Evolutionary conservation across 1,140 invertebrate genomes (phyloP), one percentile per base, ranked within the genome.

Genomic region (Lerema accius): DNA sequence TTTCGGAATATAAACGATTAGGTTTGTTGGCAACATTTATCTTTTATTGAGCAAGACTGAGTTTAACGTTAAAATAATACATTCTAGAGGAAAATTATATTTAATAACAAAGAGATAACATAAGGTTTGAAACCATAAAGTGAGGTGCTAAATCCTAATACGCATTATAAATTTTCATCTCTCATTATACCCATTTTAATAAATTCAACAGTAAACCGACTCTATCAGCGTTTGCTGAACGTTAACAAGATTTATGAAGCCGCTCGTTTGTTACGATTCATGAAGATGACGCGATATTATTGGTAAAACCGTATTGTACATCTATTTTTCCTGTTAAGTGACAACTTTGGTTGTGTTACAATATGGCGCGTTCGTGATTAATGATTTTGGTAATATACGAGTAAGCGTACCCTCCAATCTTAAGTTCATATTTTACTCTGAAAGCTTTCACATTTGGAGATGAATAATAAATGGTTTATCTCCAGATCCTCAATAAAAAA

Each of bases 241-340:
- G 66, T 42, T 58, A 63, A 58, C 39, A 64, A 71, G 67, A 75
- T 72, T 72, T 67, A 75, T 75, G 64, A 67, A 59, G 26, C 42
- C 45, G 63, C 50, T 58, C 56, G 56, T 71, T 70, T 65, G 60
- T 68, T 73, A 68, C 56, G 58, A 63, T 55, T 63, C 13, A 39
- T 56, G 53, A 61, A 51, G 58, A 63, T 70, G 58, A 50, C 53
- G 58, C 43, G 53, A 49, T 37, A 46, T 70, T 59, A 59, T 49
- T 61, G 37, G 61, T 50, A 45, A 46, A 42, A 53, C 50, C 13
- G 10, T 10, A 32, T 49, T 49, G 23, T 49, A 26, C 13, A 23
- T 23, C 23, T 46, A 49, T 49, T 49, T 32, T 23, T 28, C n/a
- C 45, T 48, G 23, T 28, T 46, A 23, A n/a, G 45, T 14, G 45